Evolutionary conservation across 1,140 invertebrate species (phyloP).

Genomic region (Drosophila pachea): DNA sequence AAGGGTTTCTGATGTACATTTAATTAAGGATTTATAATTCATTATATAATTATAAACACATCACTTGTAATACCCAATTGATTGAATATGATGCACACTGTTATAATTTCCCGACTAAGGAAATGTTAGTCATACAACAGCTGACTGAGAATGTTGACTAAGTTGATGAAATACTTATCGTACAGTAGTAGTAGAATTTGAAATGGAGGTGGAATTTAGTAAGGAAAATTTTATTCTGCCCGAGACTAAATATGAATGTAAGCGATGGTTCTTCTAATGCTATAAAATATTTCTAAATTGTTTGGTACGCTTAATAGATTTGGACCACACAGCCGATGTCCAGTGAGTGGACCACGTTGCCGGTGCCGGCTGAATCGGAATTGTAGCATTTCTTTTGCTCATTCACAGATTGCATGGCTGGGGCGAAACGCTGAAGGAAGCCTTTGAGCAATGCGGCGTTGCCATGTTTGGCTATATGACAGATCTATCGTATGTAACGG

Average conservation of each 20-base stretch:
- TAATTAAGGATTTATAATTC: too few relatives aligned
- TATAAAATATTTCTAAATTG: not conserved
- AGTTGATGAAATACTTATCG: constrained; percentile 21
- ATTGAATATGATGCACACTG: not conserved
- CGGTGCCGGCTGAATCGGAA: not conserved
- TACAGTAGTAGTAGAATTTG: not conserved
- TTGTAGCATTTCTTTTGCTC: not conserved
- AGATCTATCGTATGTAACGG: constrained; percentile 91
- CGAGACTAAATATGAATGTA: constrained; percentile 78
- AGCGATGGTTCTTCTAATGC: constrained; percentile 26
- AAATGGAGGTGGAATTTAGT: constrained; percentile 76
- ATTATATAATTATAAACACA: too few relatives aligned
- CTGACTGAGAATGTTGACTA: constrained; percentile 16
- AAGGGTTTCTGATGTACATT: too few relatives aligned
- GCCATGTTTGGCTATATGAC: constrained; percentile 99
- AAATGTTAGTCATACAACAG: constrained; percentile 17
- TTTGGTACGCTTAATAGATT: constrained; percentile 84
- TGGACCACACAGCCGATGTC: constrained; percentile 98
- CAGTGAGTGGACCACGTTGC: constrained; percentile 87
- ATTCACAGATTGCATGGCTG: constrained; percentile 90
- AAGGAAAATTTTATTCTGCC: constrained; percentile 71
- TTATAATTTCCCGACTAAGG: constrained; percentile 2
- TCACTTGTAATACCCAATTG: not conserved
- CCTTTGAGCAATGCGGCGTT: constrained; percentile 96
- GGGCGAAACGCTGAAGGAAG: constrained; percentile 92